These are phyloP conservation scores for Chloroceryle amazona DNA, from an alignment of 2,797 vertebrate genomes.

Conservation along the genomic window DNA sequence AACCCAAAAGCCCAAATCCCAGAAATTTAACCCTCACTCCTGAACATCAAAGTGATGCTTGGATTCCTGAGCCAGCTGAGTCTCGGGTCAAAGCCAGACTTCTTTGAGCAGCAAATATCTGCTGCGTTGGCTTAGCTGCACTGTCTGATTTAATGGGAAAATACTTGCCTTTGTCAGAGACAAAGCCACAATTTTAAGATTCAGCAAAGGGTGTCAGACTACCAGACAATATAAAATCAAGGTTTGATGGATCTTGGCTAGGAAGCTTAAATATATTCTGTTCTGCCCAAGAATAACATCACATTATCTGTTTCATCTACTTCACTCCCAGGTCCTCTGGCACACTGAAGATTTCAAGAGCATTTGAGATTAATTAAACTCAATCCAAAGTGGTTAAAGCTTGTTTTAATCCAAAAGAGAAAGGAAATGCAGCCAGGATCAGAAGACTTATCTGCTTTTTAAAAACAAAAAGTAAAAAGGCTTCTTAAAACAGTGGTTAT, in stretches of 20 bases:
- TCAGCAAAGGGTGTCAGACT: not conserved
- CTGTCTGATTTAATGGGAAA: constrained; percentile 54
- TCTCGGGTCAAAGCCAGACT: not conserved
- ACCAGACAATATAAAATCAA: constrained; percentile 24
- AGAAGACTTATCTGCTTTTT: not conserved
- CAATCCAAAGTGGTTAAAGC: not conserved
- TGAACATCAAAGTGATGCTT: not conserved
- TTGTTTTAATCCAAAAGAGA: not conserved
- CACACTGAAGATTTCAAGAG: not conserved
- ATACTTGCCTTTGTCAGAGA: constrained; percentile 7
- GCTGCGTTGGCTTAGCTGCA: constrained; percentile 5
- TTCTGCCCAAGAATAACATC: not conserved
- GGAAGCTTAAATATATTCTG: constrained; percentile 8
- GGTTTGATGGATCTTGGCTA: not conserved
- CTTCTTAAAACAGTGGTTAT: not conserved
- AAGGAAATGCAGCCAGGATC: not conserved
- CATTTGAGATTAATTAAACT: not conserved
- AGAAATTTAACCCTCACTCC: not conserved
- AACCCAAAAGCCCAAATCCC: not conserved
- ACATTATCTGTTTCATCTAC: not conserved
- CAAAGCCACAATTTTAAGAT: not conserved
- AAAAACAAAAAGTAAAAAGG: not conserved
- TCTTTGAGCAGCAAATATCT: not conserved
- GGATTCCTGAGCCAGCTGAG: not conserved
- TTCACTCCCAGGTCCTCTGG: not conserved